Evolutionary conservation across 2,113 vertebrate genomes (phyloP).

Genomic region (Larimichthys polyactis): DNA sequence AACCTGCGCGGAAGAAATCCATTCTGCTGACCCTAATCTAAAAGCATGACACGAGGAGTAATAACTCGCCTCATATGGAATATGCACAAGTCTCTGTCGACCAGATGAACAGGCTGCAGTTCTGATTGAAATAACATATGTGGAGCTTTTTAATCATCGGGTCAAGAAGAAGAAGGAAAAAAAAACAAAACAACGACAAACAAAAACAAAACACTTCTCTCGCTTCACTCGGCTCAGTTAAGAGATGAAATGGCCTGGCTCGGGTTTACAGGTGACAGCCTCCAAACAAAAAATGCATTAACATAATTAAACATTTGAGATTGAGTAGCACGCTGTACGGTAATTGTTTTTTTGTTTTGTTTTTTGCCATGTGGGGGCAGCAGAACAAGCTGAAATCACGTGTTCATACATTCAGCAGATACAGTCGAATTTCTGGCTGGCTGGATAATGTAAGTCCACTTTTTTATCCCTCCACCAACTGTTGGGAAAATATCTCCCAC

Average conservation of each 20-base stretch:
- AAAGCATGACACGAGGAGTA: conserved; percentile 78
- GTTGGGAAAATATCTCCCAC: neutral
- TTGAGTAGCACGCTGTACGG: neutral
- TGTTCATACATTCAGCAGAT: neutral
- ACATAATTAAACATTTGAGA: neutral
- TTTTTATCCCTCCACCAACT: neutral
- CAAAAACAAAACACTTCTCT: too few relatives aligned
- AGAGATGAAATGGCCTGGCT: conserved; percentile 2
- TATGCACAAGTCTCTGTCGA: conserved; percentile 76
- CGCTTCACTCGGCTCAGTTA: neutral
- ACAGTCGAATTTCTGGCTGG: neutral
- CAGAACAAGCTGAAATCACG: neutral
- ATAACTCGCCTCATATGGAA: conserved; percentile 75
- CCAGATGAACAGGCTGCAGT: conserved; percentile 70
- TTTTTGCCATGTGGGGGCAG: neutral
- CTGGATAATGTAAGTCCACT: neutral
- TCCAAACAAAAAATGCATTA: neutral
- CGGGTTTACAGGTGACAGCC: conserved; percentile 9
- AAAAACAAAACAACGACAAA: neutral
- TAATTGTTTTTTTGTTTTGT: neutral
- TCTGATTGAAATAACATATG: conserved; percentile 73
- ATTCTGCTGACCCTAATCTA: conserved; percentile 68
- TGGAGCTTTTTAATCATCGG: conserved; percentile 76
- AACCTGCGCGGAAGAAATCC: conserved; percentile 55
- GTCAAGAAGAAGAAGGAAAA: conserved; percentile 33